Evolutionary conservation across 2,113 vertebrate genomes (phyloP), one percentile per base, ranked within the genome.

Genomic region (Xenopus borealis): DNA sequence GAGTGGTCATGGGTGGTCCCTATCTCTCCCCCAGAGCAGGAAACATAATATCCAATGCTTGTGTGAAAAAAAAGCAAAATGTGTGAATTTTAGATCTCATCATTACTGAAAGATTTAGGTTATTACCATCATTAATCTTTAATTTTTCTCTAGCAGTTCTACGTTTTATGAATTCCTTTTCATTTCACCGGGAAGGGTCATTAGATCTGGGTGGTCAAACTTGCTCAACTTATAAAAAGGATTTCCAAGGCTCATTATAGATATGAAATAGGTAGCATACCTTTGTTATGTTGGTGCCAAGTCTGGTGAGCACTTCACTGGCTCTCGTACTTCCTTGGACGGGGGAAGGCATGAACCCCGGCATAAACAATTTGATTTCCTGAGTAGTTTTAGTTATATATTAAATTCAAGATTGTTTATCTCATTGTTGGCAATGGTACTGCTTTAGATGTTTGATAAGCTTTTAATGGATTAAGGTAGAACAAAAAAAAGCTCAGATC

Each of bases 1-100:
- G 61, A 69, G 19, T 83, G 83, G 85, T 78, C 71, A 47, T 88
- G 88, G 85, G 88, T 87, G 89, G 88, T 83, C 89, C 69, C 55
- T 61, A 9, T 77, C 68, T 68, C 65, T 67, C 75, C 80, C 82
- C 75, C 71, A 79, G 14, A 79, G 66, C 79, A 82, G 69, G 80
- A 86, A 78, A 72, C 78, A 78, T 76, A 83, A 16, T 76, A 82
- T 80, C 75, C 81, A 73, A 27, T 50, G 62, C 57, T 81, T 82
- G 58, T 47, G 23, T 59, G 79, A 72, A 57, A 83, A 63, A 58
- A 47, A 16, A 55, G 9, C 14, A 16, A n/a, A 78, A 80, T 76
- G 67, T 75, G 71, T 57, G 19, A 72, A 11, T 82, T 33, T 65
- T 27, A 79, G 70, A 81, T 78, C 45, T 81, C 74, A 85, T 72